Evolutionary conservation across 2,113 vertebrate genomes (phyloP).

Genomic region (Phyllopteryx taeniolatus): DNA sequence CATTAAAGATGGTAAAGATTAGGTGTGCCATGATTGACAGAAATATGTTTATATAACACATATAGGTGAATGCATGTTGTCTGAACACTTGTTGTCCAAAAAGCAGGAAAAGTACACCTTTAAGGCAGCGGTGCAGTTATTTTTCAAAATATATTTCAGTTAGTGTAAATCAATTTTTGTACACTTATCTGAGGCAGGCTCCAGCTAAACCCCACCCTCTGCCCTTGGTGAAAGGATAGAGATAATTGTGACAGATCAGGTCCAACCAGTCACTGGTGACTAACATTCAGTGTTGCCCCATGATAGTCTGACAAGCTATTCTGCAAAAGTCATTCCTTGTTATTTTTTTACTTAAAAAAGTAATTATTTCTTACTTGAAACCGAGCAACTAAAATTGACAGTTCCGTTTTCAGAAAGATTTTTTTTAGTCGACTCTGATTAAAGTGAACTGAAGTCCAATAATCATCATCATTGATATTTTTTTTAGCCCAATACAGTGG

Average conservation of each 20-base stretch:
- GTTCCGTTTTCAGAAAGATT: background rate
- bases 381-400: background rate
- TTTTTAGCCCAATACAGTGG: too few species aligned
- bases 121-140: slow-evolving; percentile 14
- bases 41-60: slow-evolving; percentile 35
- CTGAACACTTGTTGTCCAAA: background rate
- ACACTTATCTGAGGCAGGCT: slow-evolving; percentile 46
- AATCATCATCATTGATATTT: background rate
- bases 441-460: background rate
- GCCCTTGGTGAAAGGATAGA: slow-evolving; percentile 65
- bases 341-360: too few species aligned
- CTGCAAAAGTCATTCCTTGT: slow-evolving; percentile 12
- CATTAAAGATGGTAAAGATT: slow-evolving; percentile 45
- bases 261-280: slow-evolving; percentile 74
- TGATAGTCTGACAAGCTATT: slow-evolving; percentile 54
- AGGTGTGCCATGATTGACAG: slow-evolving; percentile 33
- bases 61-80: slow-evolving; percentile 1
- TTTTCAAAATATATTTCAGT: too few species aligned
- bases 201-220: slow-evolving; percentile 71
- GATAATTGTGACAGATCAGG: slow-evolving; percentile 76
- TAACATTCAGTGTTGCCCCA: slow-evolving; percentile 67
- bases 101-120: slow-evolving; percentile 1
- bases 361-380: background rate
- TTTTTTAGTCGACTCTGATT: background rate
- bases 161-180: slow-evolving; percentile 34